Conservation (phyloP, 2,888 invertebrate genomes). For the Tachina fera region DNA sequence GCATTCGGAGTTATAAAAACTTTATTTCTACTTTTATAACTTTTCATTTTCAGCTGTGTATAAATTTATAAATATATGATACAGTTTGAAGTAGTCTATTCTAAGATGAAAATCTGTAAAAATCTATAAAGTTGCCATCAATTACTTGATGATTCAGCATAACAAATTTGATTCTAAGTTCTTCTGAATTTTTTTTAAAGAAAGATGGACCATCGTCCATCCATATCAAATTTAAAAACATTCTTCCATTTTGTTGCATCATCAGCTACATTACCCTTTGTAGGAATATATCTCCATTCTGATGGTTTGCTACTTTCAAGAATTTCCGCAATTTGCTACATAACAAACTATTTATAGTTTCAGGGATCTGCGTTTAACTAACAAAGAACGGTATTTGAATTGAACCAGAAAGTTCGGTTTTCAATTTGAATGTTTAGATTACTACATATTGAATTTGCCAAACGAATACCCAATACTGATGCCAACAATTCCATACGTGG, state of each 20-base stretch:
- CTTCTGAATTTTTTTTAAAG: not conserved
- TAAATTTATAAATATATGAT: not conserved
- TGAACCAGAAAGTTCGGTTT: conserved; percentile 2
- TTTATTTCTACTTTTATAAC: not conserved
- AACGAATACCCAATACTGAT: not conserved
- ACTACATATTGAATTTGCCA: too few species aligned
- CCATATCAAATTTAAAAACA: not conserved
- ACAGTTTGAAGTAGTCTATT: not conserved
- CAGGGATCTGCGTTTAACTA: not conserved
- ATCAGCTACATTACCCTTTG: not conserved
- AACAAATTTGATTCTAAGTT: not conserved
- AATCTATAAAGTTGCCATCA: not conserved
- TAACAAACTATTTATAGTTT: conserved; percentile 4
- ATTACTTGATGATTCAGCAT: not conserved
- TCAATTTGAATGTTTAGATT: not conserved
- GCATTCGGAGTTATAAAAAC: not conserved
- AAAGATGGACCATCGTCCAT: conserved; percentile 1
- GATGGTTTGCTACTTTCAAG: not conserved
- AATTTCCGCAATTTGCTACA: too few species aligned
- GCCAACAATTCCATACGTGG: conserved; percentile 8
- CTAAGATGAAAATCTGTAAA: conserved; percentile 3
- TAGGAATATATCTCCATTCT: conserved; percentile 3
- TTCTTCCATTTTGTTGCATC: conserved; percentile 1
- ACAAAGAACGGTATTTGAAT: conserved; percentile 6
- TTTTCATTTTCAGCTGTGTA: not conserved